These are phyloP conservation scores for Cantharis flavilabris DNA, from an alignment of 2,888 invertebrate genomes.

Conservation along the genomic window DNA sequence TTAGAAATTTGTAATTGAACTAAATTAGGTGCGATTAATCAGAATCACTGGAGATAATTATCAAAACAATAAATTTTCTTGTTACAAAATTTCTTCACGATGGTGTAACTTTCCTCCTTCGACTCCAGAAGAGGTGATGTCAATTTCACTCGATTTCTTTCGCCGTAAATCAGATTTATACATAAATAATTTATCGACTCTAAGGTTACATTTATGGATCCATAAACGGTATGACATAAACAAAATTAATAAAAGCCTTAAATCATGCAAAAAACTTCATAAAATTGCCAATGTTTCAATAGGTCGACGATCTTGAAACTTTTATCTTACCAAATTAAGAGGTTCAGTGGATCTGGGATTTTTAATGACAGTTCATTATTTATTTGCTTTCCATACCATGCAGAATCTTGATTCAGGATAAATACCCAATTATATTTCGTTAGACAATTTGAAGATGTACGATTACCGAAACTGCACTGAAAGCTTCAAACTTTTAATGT, in stretches of 20 bases:
- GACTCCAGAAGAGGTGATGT: not conserved
- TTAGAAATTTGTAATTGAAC: not conserved
- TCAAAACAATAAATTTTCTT: not conserved
- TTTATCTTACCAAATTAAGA: not conserved
- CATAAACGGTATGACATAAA: not conserved
- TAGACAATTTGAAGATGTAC: not conserved
- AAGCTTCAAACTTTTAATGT: not conserved
- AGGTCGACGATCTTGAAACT: not conserved
- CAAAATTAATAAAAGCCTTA: not conserved
- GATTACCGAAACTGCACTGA: not conserved
- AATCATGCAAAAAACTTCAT: not conserved
- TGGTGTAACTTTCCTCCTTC: not conserved
- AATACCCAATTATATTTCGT: not conserved
- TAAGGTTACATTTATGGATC: not conserved
- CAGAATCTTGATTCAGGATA: not conserved
- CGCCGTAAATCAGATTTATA: not conserved
- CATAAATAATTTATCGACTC: not conserved
- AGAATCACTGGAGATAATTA: not conserved
- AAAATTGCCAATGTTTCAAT: not conserved
- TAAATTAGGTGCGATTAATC: not conserved
- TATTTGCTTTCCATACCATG: not conserved
- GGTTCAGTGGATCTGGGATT: not conserved
- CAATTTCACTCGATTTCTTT: not conserved
- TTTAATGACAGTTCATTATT: not conserved
- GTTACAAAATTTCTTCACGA: not conserved